A percentile compares a stretch with the other conserved stretches of the same genome.
Conservation (phyloP, 2,113 vertebrate species). For the Pelusios castaneus region DNA sequence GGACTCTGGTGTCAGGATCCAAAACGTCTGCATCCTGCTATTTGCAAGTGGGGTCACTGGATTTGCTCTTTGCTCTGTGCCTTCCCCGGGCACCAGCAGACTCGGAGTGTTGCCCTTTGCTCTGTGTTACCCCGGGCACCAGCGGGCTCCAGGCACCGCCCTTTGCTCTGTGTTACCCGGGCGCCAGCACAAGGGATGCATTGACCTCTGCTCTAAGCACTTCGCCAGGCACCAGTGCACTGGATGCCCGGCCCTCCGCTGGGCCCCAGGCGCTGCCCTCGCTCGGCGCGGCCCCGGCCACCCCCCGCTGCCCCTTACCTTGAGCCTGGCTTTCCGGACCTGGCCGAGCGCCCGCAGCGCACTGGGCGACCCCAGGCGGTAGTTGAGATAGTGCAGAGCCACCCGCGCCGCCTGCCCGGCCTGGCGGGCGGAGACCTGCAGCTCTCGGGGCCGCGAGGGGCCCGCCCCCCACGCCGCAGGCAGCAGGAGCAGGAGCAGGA, state of each 20-base stretch:
- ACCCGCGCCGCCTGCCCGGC: slow-evolving; percentile 50
- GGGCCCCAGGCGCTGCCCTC: too few relatives aligned
- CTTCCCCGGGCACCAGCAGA: background rate
- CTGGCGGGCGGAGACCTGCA: background rate
- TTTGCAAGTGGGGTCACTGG: background rate
- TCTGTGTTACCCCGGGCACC: too few relatives aligned
- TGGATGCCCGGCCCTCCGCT: too few relatives aligned
- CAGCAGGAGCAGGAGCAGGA: background rate
- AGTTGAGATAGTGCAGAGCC: slow-evolving; percentile 74
- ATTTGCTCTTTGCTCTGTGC: background rate
- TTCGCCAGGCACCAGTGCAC: too few relatives aligned
- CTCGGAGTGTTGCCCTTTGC: too few relatives aligned
- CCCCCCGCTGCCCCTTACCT: slow-evolving; percentile 72
- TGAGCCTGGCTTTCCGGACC: slow-evolving; percentile 50
- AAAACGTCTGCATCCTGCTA: background rate
- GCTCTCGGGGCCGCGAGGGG: fast-evolving
- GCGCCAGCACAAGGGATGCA: too few relatives aligned
- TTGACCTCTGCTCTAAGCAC: too few relatives aligned
- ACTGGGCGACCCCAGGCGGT: slow-evolving; percentile 48
- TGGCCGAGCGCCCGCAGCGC: slow-evolving; percentile 33
- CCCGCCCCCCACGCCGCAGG: background rate
- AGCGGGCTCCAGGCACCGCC: too few relatives aligned
- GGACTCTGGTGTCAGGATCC: background rate
- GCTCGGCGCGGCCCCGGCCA: too few relatives aligned
- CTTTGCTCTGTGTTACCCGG: too few relatives aligned